phyloP scores from a whole-genome alignment of 2,797 vertebrate genomes.

The Acanthopagrus latus region DNA sequence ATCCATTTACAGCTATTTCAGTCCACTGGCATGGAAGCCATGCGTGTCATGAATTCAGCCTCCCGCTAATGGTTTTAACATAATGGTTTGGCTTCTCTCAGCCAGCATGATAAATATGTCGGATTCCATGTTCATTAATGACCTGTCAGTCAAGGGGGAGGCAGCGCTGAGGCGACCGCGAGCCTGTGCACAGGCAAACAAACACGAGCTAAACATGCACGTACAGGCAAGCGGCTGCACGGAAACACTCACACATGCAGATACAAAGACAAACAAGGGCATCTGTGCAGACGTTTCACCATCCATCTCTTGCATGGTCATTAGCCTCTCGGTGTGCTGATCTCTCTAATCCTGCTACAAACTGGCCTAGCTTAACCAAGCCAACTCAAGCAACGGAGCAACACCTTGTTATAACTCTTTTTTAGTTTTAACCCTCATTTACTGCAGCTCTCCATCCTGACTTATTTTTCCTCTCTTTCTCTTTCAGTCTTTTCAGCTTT shows the following conservation, averaged over 20 bases:
- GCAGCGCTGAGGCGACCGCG: neutral
- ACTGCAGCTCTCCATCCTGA: slow-evolving; percentile 34
- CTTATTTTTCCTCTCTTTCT: slow-evolving; percentile 19
- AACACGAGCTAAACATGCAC: neutral
- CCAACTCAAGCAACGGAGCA: slow-evolving; percentile 45
- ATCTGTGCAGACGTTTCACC: slow-evolving; percentile 33
- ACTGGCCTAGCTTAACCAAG: slow-evolving; percentile 27
- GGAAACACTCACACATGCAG: slow-evolving; percentile 1
- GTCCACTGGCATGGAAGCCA: slow-evolving; percentile 48
- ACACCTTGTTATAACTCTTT: slow-evolving; percentile 57
- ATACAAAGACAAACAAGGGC: neutral
- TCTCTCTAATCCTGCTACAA: slow-evolving; percentile 54
- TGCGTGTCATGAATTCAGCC: slow-evolving; percentile 60
- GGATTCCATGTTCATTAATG: slow-evolving; percentile 64
- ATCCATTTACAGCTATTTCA: slow-evolving; percentile 70
- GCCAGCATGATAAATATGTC: slow-evolving; percentile 57
- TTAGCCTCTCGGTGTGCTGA: slow-evolving; percentile 45
- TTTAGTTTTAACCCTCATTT: slow-evolving; percentile 29
- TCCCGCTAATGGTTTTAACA: slow-evolving; percentile 63
- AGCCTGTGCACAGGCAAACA: neutral
- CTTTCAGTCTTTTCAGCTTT: slow-evolving; percentile 14
- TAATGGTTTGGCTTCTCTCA: slow-evolving; percentile 60
- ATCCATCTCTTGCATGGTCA: slow-evolving; percentile 27
- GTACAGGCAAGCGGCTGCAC: neutral
- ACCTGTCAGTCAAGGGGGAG: slow-evolving; percentile 60